Evolutionary conservation across 2,113 vertebrate species (phyloP).

Genomic region (Prunella fulvescens): DNA sequence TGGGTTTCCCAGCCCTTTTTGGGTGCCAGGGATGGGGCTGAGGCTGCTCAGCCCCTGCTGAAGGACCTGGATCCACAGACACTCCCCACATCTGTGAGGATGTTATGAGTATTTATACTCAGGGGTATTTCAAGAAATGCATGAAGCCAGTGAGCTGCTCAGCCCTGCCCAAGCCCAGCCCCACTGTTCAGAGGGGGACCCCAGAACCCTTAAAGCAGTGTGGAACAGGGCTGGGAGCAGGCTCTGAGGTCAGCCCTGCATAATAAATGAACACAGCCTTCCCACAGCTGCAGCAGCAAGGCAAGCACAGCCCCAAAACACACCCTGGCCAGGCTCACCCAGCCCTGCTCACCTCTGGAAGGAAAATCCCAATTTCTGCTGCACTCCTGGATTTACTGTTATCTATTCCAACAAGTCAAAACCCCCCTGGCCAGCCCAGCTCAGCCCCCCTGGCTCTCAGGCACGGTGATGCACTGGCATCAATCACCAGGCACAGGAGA

Average conservation of each 20-base stretch:
- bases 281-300: not conserved
- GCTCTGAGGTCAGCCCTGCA: not conserved
- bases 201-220: rapidly evolving
- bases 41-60: not conserved
- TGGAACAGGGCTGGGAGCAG: not conserved
- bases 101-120: not conserved
- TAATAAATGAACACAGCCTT: rapidly evolving
- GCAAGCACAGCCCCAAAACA: not conserved
- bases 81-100: rapidly evolving
- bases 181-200: rapidly evolving
- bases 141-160: not conserved
- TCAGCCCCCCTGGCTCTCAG: not conserved
- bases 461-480: not conserved
- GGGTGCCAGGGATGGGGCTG: not conserved
- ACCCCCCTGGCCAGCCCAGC: not conserved
- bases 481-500: not conserved
- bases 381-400: not conserved
- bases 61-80: not conserved
- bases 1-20: rapidly evolving
- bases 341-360: not conserved
- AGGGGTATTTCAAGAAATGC: not conserved
- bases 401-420: not conserved
- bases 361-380: not conserved
- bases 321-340: rapidly evolving
- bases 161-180: not conserved